phyloP scores from a whole-genome alignment of 2,888 invertebrate species.

The Cyaniris semiargus region DNA sequence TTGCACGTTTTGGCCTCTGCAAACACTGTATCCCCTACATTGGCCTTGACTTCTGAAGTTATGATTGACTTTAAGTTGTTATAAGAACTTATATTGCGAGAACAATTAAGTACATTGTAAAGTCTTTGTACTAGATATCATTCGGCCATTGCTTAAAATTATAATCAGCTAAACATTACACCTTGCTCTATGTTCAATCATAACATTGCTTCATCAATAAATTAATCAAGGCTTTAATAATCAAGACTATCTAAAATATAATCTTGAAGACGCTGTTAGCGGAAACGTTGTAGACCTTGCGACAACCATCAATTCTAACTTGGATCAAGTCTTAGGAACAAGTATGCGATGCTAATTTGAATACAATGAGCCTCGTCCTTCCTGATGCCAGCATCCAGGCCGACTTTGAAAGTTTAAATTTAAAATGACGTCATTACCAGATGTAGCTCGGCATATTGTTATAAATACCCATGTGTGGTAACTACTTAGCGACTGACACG shows the following conservation, averaged over 20 bases:
- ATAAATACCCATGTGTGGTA: conserved; percentile 28
- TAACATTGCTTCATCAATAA: no score
- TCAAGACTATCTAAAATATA: not conserved
- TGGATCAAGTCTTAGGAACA: not conserved
- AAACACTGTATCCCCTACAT: not conserved
- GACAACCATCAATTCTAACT: conserved; percentile 11
- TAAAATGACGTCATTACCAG: conserved; percentile 20
- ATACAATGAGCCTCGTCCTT: conserved; percentile 18
- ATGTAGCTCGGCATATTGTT: conserved; percentile 1
- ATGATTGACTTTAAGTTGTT: not conserved
- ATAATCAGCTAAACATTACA: no score
- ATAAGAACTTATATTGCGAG: no score
- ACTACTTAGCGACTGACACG: conserved; percentile 18
- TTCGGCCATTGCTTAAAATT: no score
- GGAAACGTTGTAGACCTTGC: conserved; percentile 9
- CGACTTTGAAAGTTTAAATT: not conserved
- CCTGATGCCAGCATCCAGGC: not conserved
- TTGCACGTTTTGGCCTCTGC: not conserved
- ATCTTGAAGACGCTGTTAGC: not conserved
- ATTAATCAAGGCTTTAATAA: no score
- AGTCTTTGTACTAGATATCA: no score
- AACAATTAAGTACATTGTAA: not conserved
- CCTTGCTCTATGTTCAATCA: no score
- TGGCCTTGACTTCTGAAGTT: not conserved
- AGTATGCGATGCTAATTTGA: conserved; percentile 4